phyloP scores from a whole-genome alignment of 2,797 vertebrate genomes.

The Acrocephalus scirpaceus region DNA sequence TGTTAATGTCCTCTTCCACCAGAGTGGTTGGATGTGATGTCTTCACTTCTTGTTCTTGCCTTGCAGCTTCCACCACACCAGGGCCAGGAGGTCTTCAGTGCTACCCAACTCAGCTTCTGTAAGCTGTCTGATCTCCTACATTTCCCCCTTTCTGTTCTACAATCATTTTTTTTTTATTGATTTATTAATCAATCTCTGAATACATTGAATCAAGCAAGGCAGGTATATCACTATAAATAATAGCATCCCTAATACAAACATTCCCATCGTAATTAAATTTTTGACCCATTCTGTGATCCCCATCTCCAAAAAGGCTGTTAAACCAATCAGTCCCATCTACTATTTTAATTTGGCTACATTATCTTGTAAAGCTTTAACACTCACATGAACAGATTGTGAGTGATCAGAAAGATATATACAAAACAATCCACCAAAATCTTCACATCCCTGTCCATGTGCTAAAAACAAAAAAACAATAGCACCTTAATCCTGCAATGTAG shows the following conservation, averaged over 20 bases:
- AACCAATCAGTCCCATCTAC: background rate
- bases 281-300: background rate
- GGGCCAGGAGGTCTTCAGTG: background rate
- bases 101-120: background rate
- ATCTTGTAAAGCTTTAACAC: background rate
- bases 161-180: background rate
- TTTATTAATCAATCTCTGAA: background rate
- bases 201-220: background rate
- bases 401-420: background rate
- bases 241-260: background rate
- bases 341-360: background rate
- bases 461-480: background rate
- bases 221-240: background rate
- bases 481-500: accelerated
- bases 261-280: background rate
- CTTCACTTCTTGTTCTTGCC: background rate
- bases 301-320: background rate
- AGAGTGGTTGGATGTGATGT: accelerated
- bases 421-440: background rate
- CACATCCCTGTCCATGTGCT: background rate
- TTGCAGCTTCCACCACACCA: background rate
- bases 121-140: background rate
- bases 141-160: background rate
- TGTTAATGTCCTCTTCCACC: background rate
- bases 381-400: background rate